These are phyloP conservation scores for Aphidius ervi DNA, from an alignment of 1,140 invertebrate species.

Conservation along the genomic window DNA sequence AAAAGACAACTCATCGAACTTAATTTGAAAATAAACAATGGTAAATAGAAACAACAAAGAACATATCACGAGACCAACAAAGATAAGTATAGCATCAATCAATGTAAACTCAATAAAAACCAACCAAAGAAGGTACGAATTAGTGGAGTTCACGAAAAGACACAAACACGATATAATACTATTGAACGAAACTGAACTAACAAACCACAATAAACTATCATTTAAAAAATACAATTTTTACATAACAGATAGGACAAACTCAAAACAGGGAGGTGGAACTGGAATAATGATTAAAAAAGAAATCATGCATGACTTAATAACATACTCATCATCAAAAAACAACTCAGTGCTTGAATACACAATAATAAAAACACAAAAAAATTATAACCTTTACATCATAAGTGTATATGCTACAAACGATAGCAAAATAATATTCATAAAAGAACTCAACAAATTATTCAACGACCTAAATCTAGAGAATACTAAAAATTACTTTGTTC, in stretches of 20 bases:
- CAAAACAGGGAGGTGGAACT: constrained; percentile 11
- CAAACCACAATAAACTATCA: constrained; percentile 1
- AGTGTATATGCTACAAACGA: constrained; percentile 6
- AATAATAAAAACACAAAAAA: constrained; percentile 27
- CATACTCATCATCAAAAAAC: not conserved
- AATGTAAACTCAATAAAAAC: constrained; percentile 19
- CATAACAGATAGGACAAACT: constrained; percentile 10
- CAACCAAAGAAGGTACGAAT: constrained; percentile 3
- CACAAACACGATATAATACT: constrained; percentile 14
- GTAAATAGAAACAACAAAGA: not conserved
- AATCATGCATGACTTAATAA: not conserved
- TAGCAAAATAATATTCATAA: not conserved
- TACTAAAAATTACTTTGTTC: constrained; percentile 4
- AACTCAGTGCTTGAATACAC: constrained; percentile 29
- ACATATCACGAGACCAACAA: not conserved
- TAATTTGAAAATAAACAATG: not conserved
- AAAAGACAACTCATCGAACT: not conserved
- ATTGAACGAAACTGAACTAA: constrained; percentile 20
- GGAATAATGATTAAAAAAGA: constrained; percentile 15
- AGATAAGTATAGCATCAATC: constrained; percentile 1
- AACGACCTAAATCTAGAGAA: not conserved
- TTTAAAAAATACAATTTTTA: constrained; percentile 13
- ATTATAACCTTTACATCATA: constrained; percentile 9
- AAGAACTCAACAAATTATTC: constrained; percentile 12
- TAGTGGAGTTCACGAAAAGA: constrained; percentile 1